Evolutionary conservation across 2,888 invertebrate species (phyloP).

Genomic region (Cacoxenus indagator): DNA sequence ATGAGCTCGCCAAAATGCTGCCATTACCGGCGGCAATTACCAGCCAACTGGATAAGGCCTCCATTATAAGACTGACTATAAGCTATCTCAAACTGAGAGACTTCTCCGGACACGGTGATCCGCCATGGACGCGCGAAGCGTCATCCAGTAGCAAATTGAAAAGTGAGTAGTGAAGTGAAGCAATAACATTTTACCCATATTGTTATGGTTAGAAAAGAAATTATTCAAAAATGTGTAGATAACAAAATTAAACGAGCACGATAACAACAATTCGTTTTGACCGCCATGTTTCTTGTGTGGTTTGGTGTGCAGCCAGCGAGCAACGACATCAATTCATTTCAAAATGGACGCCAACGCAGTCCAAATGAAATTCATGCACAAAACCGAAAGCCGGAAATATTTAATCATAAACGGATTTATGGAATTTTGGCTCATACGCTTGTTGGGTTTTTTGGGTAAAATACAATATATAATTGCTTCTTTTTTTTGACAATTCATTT

Average conservation of each 20-base stretch:
- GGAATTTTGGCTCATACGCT: constrained; percentile 20
- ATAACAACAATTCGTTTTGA: not conserved
- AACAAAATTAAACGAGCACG: constrained; percentile 19
- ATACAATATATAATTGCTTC: no score
- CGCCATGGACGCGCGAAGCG: constrained; percentile 91
- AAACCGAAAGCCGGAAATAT: constrained; percentile 52
- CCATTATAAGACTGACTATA: constrained; percentile 95
- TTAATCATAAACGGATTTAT: not conserved
- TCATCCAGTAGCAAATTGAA: constrained; percentile 86
- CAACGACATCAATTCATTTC: not conserved
- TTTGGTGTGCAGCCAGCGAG: no score
- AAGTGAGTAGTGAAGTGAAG: constrained; percentile 75
- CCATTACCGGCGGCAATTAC: constrained; percentile 92
- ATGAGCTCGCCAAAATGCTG: constrained; percentile 95
- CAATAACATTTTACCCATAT: not conserved
- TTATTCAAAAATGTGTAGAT: not conserved
- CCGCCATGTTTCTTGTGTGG: constrained; percentile 36
- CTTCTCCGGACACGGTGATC: constrained; percentile 96
- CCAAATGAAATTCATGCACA: constrained; percentile 25
- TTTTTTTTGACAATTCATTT: not conserved
- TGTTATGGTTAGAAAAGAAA: not conserved
- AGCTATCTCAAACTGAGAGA: constrained; percentile 94
- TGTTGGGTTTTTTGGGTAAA: constrained; percentile 35
- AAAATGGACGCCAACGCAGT: constrained; percentile 37
- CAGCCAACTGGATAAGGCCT: constrained; percentile 94